Conservation (phyloP, 2,797 vertebrate genomes). For the Lindbergichthys nudifrons region DNA sequence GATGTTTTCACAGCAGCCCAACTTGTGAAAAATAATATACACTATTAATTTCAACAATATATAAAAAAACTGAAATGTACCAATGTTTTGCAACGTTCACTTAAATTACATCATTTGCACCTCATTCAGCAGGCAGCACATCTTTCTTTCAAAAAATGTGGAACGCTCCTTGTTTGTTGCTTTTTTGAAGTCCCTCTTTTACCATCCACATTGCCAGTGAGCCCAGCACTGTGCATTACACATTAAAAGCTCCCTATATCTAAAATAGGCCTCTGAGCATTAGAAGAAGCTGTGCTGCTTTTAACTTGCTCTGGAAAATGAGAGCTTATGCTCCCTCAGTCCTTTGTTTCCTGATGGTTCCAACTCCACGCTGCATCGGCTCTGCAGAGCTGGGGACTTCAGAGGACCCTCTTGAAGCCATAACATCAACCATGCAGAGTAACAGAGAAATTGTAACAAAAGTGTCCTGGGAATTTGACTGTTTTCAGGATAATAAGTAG, state of each 20-base stretch:
- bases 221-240: conserved; percentile 77
- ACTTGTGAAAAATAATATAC: conserved; percentile 36
- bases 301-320: conserved; percentile 80
- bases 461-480: conserved; percentile 78
- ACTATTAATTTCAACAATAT: conserved; percentile 37
- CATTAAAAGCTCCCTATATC: conserved; percentile 81
- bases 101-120: conserved; percentile 63
- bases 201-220: conserved; percentile 71
- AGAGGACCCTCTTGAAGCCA: conserved; percentile 82
- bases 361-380: conserved; percentile 76
- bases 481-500: conserved; percentile 80
- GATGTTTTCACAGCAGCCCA: conserved; percentile 19
- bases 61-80: conserved; percentile 17
- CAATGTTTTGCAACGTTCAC: conserved; percentile 48
- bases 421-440: conserved; percentile 82
- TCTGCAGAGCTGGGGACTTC: conserved; percentile 82
- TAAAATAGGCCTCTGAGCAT: conserved; percentile 84
- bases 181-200: conserved; percentile 68
- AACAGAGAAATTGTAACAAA: conserved; percentile 77
- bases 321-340: conserved; percentile 76
- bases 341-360: conserved; percentile 83
- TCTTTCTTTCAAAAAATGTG: conserved; percentile 49
- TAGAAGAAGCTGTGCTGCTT: conserved; percentile 79
- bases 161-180: conserved; percentile 66
- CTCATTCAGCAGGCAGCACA: conserved; percentile 41